Evolutionary conservation across 2,113 vertebrate genomes (phyloP).

Genomic region (Larimichthys polyactis): DNA sequence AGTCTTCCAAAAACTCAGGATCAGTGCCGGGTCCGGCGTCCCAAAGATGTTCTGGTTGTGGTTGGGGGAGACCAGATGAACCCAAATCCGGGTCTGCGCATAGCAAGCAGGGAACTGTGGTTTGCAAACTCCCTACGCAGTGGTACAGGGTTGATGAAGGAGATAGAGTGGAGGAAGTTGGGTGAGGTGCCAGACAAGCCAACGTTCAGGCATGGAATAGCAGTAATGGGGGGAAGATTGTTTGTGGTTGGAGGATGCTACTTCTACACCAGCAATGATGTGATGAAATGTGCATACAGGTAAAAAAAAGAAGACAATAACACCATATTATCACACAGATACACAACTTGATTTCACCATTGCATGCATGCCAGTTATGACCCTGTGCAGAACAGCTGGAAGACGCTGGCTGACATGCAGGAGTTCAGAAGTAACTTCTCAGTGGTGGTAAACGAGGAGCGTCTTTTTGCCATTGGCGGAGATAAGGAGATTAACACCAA

Average conservation of each 20-base stretch:
- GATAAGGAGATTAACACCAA: conserved; percentile 82
- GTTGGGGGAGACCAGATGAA: conserved; percentile 89
- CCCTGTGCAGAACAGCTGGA: conserved; percentile 74
- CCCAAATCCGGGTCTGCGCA: conserved; percentile 81
- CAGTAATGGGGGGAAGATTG: conserved; percentile 80
- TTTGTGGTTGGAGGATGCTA: conserved; percentile 91
- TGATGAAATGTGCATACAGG: conserved; percentile 91
- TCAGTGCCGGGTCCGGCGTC: conserved; percentile 82
- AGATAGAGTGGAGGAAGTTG: conserved; percentile 90
- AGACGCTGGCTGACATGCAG: conserved; percentile 79
- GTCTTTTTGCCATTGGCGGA: conserved; percentile 82
- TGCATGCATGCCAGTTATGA: conserved; percentile 67
- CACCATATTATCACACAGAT: not conserved
- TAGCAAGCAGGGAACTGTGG: conserved; percentile 87
- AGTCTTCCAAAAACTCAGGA: conserved; percentile 70
- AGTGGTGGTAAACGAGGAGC: conserved; percentile 54
- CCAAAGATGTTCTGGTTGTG: conserved; percentile 86
- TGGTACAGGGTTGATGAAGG: conserved; percentile 88
- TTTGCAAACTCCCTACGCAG: conserved; percentile 88
- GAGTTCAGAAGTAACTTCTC: conserved; percentile 83
- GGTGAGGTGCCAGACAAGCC: conserved; percentile 87
- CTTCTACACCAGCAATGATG: conserved; percentile 87
- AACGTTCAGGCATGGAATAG: conserved; percentile 89
- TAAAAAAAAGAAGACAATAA: conserved; percentile 58
- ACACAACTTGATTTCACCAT: not conserved